A percentile compares a stretch with the other conserved stretches of the same genome.
These are phyloP conservation scores for Coptodon rendalli DNA, from an alignment of 2,113 vertebrate species.

Conservation along the genomic window DNA sequence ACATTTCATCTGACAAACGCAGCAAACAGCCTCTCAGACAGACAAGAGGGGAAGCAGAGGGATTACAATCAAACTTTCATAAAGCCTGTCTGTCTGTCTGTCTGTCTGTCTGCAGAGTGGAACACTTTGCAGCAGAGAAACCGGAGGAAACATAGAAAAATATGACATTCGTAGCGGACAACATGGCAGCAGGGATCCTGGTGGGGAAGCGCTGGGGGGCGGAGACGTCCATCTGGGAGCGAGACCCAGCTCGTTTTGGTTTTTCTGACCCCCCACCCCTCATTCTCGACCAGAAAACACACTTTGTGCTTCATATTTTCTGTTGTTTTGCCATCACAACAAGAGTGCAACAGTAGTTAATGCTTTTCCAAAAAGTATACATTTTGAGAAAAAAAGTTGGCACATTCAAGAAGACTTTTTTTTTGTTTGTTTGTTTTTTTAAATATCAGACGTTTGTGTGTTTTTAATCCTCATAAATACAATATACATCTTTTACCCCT, in stretches of 20 bases:
- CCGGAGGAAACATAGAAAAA: conserved; percentile 31
- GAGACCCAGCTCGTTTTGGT: conserved; percentile 39
- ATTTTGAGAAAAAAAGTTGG: conserved; percentile 74
- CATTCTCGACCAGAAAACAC: conserved; percentile 52
- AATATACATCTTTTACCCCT: conserved; percentile 73
- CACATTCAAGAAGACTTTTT: conserved; percentile 79
- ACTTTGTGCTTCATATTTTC: conserved; percentile 76
- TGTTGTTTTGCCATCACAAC: conserved; percentile 70
- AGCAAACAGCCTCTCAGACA: conserved; percentile 53
- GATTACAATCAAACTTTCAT: conserved; percentile 64
- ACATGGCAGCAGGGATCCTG: conserved; percentile 33
- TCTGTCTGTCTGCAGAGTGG: conserved; percentile 7
- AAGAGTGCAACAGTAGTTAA: conserved; percentile 75
- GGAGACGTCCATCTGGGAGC: not conserved
- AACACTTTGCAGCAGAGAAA: conserved; percentile 34
- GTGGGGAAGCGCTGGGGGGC: not conserved
- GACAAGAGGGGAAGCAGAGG: not conserved
- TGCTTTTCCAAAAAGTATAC: conserved; percentile 63
- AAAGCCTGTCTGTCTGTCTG: conserved; percentile 34
- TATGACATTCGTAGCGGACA: conserved; percentile 61
- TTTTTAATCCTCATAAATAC: conserved; percentile 76
- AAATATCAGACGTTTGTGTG: conserved; percentile 56
- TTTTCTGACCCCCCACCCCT: conserved; percentile 3
- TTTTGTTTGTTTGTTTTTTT: not conserved
- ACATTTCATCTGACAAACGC: conserved; percentile 54